phyloP scores from a whole-genome alignment of 1,140 invertebrate genomes.

The Orchesella cincta region DNA sequence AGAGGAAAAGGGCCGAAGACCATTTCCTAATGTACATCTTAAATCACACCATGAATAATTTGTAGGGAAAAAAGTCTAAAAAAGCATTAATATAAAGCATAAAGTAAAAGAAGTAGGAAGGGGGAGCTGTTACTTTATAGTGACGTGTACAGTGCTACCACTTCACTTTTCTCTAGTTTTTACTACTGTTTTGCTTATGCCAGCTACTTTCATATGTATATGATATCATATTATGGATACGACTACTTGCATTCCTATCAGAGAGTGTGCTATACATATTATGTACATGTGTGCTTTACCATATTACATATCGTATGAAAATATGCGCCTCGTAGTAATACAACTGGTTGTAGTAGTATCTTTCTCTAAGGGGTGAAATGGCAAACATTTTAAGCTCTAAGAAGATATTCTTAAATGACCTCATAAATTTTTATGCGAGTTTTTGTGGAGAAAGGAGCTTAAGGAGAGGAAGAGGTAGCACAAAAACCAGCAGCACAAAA shows the following conservation, averaged over 20 bases:
- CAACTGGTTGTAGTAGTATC: neutral
- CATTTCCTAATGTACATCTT: conserved; percentile 52
- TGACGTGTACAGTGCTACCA: neutral
- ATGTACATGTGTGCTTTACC: no score
- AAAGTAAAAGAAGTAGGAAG: conserved; percentile 35
- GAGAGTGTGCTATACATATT: no score
- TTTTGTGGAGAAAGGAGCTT: conserved; percentile 42
- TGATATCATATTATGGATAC: conserved; percentile 14
- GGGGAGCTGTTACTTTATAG: conserved; percentile 29
- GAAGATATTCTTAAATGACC: conserved; percentile 50
- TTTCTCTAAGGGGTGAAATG: conserved; percentile 28
- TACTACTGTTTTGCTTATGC: neutral
- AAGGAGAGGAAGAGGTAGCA: neutral
- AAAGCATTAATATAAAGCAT: conserved; percentile 51
- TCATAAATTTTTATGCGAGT: conserved; percentile 52
- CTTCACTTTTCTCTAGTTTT: conserved; percentile 8
- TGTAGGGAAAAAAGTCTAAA: conserved; percentile 49
- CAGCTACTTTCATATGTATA: conserved; percentile 10
- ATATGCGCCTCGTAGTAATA: no score
- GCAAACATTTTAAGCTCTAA: conserved; percentile 46
- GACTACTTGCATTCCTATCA: no score
- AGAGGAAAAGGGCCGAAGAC: conserved; percentile 29
- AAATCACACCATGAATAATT: conserved; percentile 53
- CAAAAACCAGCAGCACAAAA: neutral
- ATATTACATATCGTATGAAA: no score